Percentiles rank a stretch among this genome's conserved stretches.
Conservation (phyloP, 1,140 invertebrate species). For the Wasmannia auropunctata region DNA sequence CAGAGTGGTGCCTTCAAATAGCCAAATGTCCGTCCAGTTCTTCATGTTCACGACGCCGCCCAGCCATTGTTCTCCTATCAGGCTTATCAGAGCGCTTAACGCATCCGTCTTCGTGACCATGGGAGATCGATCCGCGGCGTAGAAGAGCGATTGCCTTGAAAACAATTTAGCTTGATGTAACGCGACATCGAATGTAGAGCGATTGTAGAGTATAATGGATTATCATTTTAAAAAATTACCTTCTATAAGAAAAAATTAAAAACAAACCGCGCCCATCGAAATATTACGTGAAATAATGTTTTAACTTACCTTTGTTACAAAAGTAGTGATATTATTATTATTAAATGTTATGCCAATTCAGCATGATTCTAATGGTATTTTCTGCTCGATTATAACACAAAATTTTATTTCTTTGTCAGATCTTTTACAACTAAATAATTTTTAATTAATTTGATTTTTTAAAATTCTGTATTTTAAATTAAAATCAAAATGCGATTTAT, state of each 20-base stretch:
- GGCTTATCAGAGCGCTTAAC: constrained; percentile 69
- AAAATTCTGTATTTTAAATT: not conserved
- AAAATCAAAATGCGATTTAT: not conserved
- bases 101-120: constrained; percentile 66
- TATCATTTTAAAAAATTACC: too few species aligned
- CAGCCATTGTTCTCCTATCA: constrained; percentile 83
- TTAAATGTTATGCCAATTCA: too few species aligned
- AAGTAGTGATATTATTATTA: too few species aligned
- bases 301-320: too few species aligned
- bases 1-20: constrained; percentile 80
- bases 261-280: too few species aligned
- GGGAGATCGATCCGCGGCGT: constrained; percentile 72
- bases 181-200: not conserved
- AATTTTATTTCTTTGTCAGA: not conserved
- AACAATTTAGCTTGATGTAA: constrained; percentile 30
- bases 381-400: too few species aligned
- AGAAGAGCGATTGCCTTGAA: constrained; percentile 74
- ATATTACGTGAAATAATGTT: too few species aligned
- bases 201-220: not conserved
- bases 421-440: not conserved
- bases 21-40: constrained; percentile 81
- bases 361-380: too few species aligned
- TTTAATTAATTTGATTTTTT: too few species aligned
- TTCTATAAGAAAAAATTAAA: too few species aligned
- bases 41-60: constrained; percentile 83